Evolutionary conservation across 1,140 invertebrate genomes (phyloP).

Genomic region (Teleogryllus occipitalis): DNA sequence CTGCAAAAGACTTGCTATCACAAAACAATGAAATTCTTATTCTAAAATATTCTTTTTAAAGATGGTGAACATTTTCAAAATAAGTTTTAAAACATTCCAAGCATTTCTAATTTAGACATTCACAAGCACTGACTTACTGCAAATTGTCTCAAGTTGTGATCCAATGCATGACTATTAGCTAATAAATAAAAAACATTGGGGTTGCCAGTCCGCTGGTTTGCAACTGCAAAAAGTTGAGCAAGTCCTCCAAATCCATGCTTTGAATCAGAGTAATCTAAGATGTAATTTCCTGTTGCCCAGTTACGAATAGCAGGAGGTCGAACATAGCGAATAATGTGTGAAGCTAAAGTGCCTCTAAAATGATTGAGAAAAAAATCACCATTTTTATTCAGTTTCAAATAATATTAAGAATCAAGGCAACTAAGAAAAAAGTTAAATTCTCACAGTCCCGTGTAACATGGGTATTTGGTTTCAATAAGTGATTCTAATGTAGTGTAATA

Average conservation of each 20-base stretch:
- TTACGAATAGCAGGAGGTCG: constrained; percentile 39
- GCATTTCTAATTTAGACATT: too few species aligned
- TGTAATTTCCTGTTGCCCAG: constrained; percentile 53
- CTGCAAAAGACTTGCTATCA: constrained; percentile 30
- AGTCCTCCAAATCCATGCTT: constrained; percentile 49
- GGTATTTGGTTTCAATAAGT: constrained; percentile 52
- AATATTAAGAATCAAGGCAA: neutral
- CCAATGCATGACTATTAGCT: constrained; percentile 48
- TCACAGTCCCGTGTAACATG: constrained; percentile 52
- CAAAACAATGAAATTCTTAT: neutral
- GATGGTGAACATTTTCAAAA: neutral
- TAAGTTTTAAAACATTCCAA: too few species aligned
- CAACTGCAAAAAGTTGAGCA: constrained; percentile 48
- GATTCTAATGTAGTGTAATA: constrained; percentile 64
- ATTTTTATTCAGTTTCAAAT: neutral
- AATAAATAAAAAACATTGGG: constrained; percentile 50
- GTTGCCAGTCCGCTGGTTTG: constrained; percentile 48
- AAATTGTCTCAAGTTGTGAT: constrained; percentile 44
- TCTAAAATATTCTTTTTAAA: neutral
- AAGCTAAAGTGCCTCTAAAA: constrained; percentile 39
- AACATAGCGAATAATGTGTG: constrained; percentile 48
- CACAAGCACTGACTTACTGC: constrained; percentile 36
- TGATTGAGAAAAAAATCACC: neutral
- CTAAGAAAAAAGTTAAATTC: constrained; percentile 24
- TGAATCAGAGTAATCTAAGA: constrained; percentile 52